Evolutionary conservation across 2,888 invertebrate genomes (phyloP).

Genomic region (Thalpophila matura): DNA sequence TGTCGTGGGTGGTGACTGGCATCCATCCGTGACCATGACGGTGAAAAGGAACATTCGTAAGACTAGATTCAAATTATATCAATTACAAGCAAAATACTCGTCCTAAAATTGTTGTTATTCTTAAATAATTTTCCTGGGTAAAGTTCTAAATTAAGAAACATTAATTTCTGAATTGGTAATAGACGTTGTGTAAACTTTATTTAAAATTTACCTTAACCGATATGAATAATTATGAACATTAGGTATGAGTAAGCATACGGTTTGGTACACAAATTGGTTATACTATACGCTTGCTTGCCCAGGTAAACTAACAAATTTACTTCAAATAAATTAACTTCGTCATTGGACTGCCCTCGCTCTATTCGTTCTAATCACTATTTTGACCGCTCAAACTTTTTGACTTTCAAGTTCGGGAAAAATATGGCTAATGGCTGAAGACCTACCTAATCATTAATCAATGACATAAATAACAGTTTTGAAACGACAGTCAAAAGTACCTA

Average conservation of each 20-base stretch:
- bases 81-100: slow-evolving; percentile 1
- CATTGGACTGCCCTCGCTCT: background rate
- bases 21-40: background rate
- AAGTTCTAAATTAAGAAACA: slow-evolving; percentile 19
- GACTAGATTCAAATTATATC: slow-evolving; percentile 31
- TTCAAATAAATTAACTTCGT: slow-evolving; percentile 39
- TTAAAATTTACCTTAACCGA: slow-evolving; percentile 59
- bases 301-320: slow-evolving; percentile 44
- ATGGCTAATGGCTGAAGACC: no score
- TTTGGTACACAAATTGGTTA: slow-evolving; percentile 58
- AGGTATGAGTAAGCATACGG: slow-evolving; percentile 47
- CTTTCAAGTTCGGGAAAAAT: no score
- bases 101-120: slow-evolving; percentile 17
- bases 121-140: background rate
- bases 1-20: background rate
- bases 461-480: no score
- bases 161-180: slow-evolving; percentile 38
- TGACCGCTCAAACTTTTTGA: no score
- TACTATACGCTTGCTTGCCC: slow-evolving; percentile 46
- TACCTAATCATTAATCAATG: no score
- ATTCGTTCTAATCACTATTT: slow-evolving; percentile 1
- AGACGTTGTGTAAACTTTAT: slow-evolving; percentile 56
- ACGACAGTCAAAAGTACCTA: no score
- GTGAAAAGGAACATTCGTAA: slow-evolving; percentile 15
- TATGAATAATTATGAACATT: slow-evolving; percentile 65